Conservation (phyloP, 2,888 invertebrate species). For the Miltochrista miniata region DNA sequence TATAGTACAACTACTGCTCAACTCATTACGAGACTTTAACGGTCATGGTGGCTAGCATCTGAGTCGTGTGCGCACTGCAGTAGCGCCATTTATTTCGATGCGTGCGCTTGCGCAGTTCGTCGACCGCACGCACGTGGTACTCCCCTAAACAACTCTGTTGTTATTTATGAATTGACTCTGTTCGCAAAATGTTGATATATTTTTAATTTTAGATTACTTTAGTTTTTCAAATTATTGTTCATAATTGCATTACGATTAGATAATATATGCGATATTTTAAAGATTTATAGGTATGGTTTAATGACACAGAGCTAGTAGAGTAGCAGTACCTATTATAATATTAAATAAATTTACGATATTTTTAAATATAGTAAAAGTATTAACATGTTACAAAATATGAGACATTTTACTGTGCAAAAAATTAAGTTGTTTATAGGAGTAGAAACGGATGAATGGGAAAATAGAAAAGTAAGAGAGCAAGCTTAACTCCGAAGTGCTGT, state of each 20-base stretch:
- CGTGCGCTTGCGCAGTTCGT: slow-evolving; percentile 27
- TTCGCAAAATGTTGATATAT: slow-evolving; percentile 8
- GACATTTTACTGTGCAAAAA: no score
- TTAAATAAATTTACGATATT: no score
- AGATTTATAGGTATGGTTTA: no score
- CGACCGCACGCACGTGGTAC: slow-evolving; percentile 37
- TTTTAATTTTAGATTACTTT: slow-evolving; percentile 1
- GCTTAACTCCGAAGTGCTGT: no score
- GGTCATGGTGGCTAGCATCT: slow-evolving; percentile 4
- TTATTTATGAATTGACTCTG: slow-evolving; percentile 13
- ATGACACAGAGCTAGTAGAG: no score
- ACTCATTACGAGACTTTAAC: slow-evolving; percentile 7
- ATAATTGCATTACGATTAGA: neutral
- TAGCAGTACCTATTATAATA: no score
- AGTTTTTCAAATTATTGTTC: neutral
- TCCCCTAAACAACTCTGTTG: slow-evolving; percentile 6
- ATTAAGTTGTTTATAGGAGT: no score
- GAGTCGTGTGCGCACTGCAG: slow-evolving; percentile 11
- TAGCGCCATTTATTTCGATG: slow-evolving; percentile 38
- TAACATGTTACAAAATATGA: no score
- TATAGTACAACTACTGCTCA: neutral
- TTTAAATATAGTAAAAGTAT: no score
- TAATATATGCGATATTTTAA: no score
- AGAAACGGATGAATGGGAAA: no score
- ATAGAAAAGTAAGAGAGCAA: no score